phyloP scores from a whole-genome alignment of 1,140 invertebrate species.

The Halesus radiatus region DNA sequence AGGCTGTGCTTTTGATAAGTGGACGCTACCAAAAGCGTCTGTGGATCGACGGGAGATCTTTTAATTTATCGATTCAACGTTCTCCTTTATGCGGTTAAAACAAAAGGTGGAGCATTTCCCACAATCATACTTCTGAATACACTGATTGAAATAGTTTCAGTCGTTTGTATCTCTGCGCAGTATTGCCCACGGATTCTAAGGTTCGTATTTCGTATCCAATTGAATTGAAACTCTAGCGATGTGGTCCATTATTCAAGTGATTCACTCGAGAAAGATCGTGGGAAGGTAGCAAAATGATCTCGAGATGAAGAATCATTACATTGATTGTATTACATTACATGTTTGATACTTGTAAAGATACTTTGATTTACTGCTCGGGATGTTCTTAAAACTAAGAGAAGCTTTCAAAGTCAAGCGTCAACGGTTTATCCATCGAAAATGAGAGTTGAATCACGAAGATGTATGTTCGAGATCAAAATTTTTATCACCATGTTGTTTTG shows the following conservation, averaged over 20 bases:
- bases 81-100: constrained; percentile 50
- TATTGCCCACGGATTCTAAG: constrained; percentile 11
- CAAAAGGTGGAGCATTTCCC: constrained; percentile 43
- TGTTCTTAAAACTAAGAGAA: no score
- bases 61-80: constrained; percentile 49
- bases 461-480: no score
- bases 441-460: no score
- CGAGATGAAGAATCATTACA: constrained; percentile 25
- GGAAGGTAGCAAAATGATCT: constrained; percentile 36
- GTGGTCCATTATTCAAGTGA: constrained; percentile 27
- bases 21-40: constrained; percentile 49
- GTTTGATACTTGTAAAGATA: background rate
- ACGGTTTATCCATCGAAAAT: no score
- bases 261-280: constrained; percentile 16
- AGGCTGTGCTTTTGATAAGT: constrained; percentile 49
- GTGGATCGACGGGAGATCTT: constrained; percentile 46
- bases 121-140: constrained; percentile 44
- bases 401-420: no score
- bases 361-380: background rate
- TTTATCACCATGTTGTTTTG: no score
- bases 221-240: constrained; percentile 33
- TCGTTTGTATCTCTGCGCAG: constrained; percentile 23
- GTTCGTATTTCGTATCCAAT: constrained; percentile 28
- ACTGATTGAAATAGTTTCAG: constrained; percentile 46
- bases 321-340: constrained; percentile 22